These are phyloP conservation scores for Choloepus hoffmanni DNA, from an alignment of 2,113 vertebrate genomes.

Conservation along the genomic window DNA sequence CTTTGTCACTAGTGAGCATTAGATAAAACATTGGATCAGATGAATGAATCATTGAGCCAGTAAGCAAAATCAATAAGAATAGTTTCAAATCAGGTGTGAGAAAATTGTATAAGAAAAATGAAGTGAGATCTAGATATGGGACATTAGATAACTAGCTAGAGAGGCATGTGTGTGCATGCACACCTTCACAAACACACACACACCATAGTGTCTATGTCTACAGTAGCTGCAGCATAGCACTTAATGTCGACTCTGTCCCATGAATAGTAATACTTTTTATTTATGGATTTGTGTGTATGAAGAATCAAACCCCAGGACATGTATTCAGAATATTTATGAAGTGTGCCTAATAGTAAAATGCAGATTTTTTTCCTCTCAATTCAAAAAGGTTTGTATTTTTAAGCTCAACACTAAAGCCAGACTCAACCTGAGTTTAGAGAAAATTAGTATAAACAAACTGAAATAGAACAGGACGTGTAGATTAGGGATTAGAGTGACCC, in stretches of 20 bases:
- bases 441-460: slow-evolving; percentile 82
- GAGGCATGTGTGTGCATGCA: too few relatives aligned
- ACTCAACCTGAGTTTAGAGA: slow-evolving; percentile 76
- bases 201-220: background rate
- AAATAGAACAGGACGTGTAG: slow-evolving; percentile 85
- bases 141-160: background rate
- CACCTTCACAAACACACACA: too few relatives aligned
- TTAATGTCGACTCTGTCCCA: slow-evolving; percentile 48
- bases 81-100: background rate
- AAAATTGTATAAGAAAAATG: slow-evolving; percentile 17
- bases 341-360: slow-evolving; percentile 79
- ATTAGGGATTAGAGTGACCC: slow-evolving; percentile 87
- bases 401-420: slow-evolving; percentile 78
- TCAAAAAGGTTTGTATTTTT: slow-evolving; percentile 75
- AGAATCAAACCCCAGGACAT: slow-evolving; percentile 82
- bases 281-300: slow-evolving; percentile 83
- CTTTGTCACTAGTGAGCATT: background rate
- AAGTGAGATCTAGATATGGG: background rate
- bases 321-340: slow-evolving; percentile 88
- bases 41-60: background rate
- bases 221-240: slow-evolving; percentile 58
- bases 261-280: slow-evolving; percentile 83
- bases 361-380: slow-evolving; percentile 64
- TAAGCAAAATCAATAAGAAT: background rate
- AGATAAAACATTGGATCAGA: background rate